Conservation (phyloP, 2,797 vertebrate genomes). For the Peromyscus eremicus region DNA sequence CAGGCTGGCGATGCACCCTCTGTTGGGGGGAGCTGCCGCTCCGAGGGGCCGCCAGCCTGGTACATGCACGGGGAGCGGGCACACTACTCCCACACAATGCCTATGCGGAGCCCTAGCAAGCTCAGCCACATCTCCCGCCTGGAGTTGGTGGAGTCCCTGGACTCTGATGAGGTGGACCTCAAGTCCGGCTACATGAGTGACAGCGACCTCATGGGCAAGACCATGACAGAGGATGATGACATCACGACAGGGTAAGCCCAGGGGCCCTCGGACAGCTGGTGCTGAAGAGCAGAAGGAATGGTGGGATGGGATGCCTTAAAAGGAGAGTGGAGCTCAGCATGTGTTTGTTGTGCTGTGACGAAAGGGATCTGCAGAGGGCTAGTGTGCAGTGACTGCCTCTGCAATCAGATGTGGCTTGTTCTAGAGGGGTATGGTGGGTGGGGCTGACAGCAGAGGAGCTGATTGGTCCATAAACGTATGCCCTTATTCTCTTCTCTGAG, state of each 20-base stretch:
- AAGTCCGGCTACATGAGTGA: constrained; percentile 95
- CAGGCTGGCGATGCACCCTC: constrained; percentile 97
- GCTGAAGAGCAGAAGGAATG: background rate
- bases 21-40: constrained; percentile 92
- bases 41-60: constrained; percentile 89
- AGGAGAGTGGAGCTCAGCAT: no score
- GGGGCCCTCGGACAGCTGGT: background rate
- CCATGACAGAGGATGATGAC: constrained; percentile 96
- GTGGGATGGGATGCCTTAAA: background rate
- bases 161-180: constrained; percentile 91
- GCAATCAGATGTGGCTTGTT: background rate
- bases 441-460: background rate
- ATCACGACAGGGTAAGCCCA: constrained; percentile 94
- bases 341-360: background rate
- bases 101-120: constrained; percentile 94
- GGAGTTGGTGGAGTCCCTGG: constrained; percentile 93
- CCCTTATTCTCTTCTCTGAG: background rate
- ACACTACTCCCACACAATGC: constrained; percentile 98
- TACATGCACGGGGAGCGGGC: constrained; percentile 89
- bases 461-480: background rate
- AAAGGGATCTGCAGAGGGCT: background rate
- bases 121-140: constrained; percentile 94
- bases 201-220: constrained; percentile 92
- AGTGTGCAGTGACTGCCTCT: fast-evolving
- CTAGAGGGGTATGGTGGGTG: background rate